Evolutionary conservation across 2,888 invertebrate genomes (phyloP).

Genomic region (Euplexia lucipara): DNA sequence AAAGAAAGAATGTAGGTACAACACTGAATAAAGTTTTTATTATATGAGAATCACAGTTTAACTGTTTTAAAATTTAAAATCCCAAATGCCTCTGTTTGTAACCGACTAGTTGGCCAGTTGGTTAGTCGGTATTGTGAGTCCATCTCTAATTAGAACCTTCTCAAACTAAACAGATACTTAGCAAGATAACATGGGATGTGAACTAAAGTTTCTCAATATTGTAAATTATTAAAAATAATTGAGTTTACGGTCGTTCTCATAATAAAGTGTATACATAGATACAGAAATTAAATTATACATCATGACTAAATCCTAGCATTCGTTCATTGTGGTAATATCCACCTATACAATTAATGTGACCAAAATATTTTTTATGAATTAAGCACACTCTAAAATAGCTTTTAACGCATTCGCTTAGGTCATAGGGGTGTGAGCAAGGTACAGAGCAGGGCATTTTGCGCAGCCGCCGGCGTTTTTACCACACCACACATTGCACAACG

Average conservation of each 20-base stretch:
- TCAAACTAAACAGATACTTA: constrained; percentile 6
- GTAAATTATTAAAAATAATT: constrained; percentile 2
- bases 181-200: constrained; percentile 10
- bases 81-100: too few relatives aligned
- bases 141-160: constrained; percentile 10
- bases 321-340: constrained; percentile 13
- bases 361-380: not conserved
- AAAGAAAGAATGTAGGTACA: too few relatives aligned
- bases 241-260: not conserved
- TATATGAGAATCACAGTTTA: too few relatives aligned
- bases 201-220: constrained; percentile 20
- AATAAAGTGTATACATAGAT: not conserved
- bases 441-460: constrained; percentile 49
- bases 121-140: too few relatives aligned
- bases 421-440: constrained; percentile 26
- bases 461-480: constrained; percentile 61
- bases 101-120: too few relatives aligned
- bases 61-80: too few relatives aligned
- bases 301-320: constrained; percentile 11
- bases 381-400: constrained; percentile 13
- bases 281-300: not conserved
- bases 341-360: constrained; percentile 8
- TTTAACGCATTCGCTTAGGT: constrained; percentile 1
- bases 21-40: too few relatives aligned
- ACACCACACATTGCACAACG: constrained; percentile 67